phyloP scores from a whole-genome alignment of 2,113 vertebrate genomes.

The Rutilus rutilus region DNA sequence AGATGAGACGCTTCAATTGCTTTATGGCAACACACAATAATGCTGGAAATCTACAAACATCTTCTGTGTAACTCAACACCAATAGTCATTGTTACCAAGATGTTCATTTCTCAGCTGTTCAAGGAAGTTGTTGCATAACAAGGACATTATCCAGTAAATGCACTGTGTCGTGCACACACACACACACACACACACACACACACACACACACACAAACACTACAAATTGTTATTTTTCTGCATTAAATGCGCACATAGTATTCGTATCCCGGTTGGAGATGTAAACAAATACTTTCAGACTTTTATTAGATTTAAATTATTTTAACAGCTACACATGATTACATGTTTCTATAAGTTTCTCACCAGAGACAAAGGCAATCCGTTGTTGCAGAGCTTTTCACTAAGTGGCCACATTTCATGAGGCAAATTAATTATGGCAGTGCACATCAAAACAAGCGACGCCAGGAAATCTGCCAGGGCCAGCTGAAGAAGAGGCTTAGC shows the following conservation, averaged over 20 bases:
- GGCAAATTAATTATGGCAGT: constrained; percentile 67
- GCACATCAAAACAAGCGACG: constrained; percentile 67
- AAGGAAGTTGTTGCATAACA: constrained; percentile 2
- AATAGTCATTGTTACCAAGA: neutral
- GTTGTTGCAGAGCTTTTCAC: constrained; percentile 63
- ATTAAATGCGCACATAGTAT: neutral
- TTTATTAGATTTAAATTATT: neutral
- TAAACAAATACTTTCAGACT: neutral
- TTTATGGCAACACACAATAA: neutral
- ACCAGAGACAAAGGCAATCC: constrained; percentile 77
- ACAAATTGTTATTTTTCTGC: neutral
- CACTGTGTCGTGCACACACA: neutral
- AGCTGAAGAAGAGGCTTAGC: constrained; percentile 78
- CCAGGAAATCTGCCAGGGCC: constrained; percentile 79
- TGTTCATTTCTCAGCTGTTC: neutral
- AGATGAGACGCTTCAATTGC: neutral
- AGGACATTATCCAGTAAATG: neutral
- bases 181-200: neutral
- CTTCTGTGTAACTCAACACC: neutral
- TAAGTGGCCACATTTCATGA: neutral
- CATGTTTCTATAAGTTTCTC: constrained; percentile 45
- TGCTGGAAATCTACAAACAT: neutral
- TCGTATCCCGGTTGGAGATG: neutral
- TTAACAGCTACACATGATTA: neutral
- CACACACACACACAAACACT: neutral